Conservation (phyloP, 2,113 vertebrate species). For the Corythoichthys haematopterus region DNA sequence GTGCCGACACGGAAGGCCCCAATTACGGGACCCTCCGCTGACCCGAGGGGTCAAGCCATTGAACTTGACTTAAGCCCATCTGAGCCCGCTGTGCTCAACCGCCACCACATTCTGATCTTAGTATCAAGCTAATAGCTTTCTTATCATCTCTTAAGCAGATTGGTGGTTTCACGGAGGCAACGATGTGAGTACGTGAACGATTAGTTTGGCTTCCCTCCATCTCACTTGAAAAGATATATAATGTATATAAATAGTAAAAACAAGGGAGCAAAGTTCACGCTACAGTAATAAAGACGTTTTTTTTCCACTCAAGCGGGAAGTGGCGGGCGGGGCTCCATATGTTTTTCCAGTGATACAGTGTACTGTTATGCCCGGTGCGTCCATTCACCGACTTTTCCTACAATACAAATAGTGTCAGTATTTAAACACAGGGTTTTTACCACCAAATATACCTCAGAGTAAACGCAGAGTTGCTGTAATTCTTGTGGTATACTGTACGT, state of each 20-base stretch:
- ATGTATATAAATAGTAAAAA: slow-evolving; percentile 70
- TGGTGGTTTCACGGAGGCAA: slow-evolving; percentile 31
- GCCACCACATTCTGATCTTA: slow-evolving; percentile 6
- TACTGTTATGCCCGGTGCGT: slow-evolving; percentile 70
- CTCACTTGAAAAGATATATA: slow-evolving; percentile 66
- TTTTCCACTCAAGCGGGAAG: slow-evolving; percentile 57
- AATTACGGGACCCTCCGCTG: slow-evolving; percentile 89
- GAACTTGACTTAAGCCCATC: slow-evolving; percentile 44
- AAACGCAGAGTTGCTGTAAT: slow-evolving; percentile 72
- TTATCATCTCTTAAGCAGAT: slow-evolving; percentile 41
- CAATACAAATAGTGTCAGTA: slow-evolving; percentile 72
- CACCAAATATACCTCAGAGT: slow-evolving; percentile 79
- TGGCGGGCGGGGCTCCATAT: slow-evolving; percentile 47
- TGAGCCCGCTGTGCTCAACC: slow-evolving; percentile 28
- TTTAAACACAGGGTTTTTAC: slow-evolving; percentile 75
- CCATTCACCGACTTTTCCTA: slow-evolving; percentile 66
- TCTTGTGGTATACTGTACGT: slow-evolving; percentile 71
- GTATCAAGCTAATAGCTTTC: slow-evolving; percentile 49
- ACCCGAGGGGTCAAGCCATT: slow-evolving; percentile 57
- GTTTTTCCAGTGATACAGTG: slow-evolving; percentile 63
- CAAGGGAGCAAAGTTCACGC: slow-evolving; percentile 62
- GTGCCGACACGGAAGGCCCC: slow-evolving; percentile 82
- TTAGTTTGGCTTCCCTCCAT: slow-evolving; percentile 12
- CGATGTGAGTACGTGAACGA: slow-evolving; percentile 51
- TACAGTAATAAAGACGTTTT: slow-evolving; percentile 62